phyloP scores from a whole-genome alignment of 2,113 vertebrate genomes.

The Kobus ellipsiprymnus region DNA sequence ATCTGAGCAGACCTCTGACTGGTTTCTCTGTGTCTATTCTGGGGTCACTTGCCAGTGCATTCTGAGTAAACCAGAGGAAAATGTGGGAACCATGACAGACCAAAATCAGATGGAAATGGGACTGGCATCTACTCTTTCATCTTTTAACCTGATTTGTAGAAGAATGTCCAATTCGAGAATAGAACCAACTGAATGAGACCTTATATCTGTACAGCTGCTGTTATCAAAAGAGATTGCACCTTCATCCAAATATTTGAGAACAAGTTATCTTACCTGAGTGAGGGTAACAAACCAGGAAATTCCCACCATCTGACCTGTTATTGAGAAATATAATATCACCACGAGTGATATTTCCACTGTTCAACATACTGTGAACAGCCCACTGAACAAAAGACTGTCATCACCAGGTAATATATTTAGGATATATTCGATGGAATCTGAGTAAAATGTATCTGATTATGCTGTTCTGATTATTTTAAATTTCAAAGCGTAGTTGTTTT shows the following conservation, averaged over 20 bases:
- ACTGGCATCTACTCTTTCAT: background rate
- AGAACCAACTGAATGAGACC: background rate
- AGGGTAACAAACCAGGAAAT: background rate
- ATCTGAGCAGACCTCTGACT: background rate
- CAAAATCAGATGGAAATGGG: background rate
- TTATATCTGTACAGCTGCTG: background rate
- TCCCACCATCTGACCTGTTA: background rate
- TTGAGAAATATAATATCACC: background rate
- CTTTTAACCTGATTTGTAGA: background rate
- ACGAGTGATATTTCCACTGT: background rate
- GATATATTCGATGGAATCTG: background rate
- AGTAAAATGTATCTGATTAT: background rate
- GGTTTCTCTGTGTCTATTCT: background rate
- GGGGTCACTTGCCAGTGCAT: background rate
- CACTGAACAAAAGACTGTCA: background rate
- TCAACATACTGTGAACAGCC: background rate
- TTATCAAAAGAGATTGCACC: background rate
- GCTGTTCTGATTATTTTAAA: background rate
- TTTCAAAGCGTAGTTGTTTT: constrained; percentile 40
- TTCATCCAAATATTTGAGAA: background rate
- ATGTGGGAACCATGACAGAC: background rate
- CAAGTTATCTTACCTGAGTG: background rate
- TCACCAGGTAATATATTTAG: constrained; percentile 9
- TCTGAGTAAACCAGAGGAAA: background rate
- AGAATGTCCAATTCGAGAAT: background rate